Conservation (phyloP, 2,888 invertebrate genomes). For the Mythimna impura region DNA sequence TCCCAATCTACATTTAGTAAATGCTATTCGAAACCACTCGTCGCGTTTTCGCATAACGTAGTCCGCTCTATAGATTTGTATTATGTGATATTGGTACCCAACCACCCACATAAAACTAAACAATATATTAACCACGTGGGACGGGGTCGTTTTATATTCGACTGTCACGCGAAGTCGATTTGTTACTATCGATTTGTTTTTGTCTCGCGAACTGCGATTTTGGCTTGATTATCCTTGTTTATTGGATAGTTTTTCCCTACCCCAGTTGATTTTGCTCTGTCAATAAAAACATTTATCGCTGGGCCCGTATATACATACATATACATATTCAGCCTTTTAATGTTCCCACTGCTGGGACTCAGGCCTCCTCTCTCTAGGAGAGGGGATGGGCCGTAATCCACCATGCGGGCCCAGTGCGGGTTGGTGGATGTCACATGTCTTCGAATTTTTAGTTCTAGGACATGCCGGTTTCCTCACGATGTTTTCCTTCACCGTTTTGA, state of each 20-base stretch:
- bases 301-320: too few relatives aligned
- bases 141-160: conserved; percentile 42
- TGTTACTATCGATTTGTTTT: conserved; percentile 53
- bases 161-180: conserved; percentile 53
- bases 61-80: conserved; percentile 54
- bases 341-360: too few relatives aligned
- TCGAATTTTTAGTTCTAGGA: too few relatives aligned
- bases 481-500: too few relatives aligned
- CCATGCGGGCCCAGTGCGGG: too few relatives aligned
- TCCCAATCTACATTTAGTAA: neutral
- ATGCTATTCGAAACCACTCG: conserved; percentile 6
- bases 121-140: conserved; percentile 56
- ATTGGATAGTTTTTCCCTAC: conserved; percentile 9
- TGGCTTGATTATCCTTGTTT: conserved; percentile 19
- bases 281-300: too few relatives aligned
- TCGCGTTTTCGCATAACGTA: conserved; percentile 21
- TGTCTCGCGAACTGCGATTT: conserved; percentile 40
- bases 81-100: conserved; percentile 41
- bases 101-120: conserved; percentile 41
- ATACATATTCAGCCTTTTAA: too few relatives aligned
- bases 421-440: too few relatives aligned
- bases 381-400: too few relatives aligned
- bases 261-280: neutral
- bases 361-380: too few relatives aligned
- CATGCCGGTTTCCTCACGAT: too few relatives aligned